These are phyloP conservation scores for Rhincodon typus DNA, from an alignment of 2,797 vertebrate genomes.

Conservation along the genomic window DNA sequence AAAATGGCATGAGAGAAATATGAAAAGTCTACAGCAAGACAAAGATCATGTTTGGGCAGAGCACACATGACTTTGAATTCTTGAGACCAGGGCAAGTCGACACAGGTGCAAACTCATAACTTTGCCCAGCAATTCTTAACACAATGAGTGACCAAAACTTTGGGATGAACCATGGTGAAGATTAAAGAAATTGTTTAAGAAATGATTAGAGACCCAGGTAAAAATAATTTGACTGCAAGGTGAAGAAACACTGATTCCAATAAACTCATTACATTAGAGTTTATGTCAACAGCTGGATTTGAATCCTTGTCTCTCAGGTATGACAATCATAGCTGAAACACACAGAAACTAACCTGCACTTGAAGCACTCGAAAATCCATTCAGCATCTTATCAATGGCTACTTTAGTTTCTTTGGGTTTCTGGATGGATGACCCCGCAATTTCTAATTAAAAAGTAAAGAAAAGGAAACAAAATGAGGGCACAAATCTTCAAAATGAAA, in stretches of 20 bases:
- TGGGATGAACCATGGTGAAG: background rate
- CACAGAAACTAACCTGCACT: constrained; percentile 49
- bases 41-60: too few species aligned
- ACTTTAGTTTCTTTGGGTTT: background rate
- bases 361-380: constrained; percentile 46
- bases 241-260: background rate
- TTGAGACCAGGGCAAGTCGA: background rate
- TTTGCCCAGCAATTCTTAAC: background rate
- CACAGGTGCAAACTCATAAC: background rate
- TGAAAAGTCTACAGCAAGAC: too few species aligned
- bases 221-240: background rate
- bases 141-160: background rate
- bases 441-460: constrained; percentile 34
- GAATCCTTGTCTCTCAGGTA: background rate
- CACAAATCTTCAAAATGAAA: background rate
- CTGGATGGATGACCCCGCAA: background rate
- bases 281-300: background rate
- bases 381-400: background rate
- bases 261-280: background rate
- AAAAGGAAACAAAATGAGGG: background rate
- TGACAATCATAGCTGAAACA: background rate
- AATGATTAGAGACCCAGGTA: background rate
- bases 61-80: background rate
- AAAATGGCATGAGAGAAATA: too few species aligned
- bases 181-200: background rate